Base-by-base conservation (phyloP, 2,797 vertebrate genomes). In the Eidolon dupreanum region DNA sequence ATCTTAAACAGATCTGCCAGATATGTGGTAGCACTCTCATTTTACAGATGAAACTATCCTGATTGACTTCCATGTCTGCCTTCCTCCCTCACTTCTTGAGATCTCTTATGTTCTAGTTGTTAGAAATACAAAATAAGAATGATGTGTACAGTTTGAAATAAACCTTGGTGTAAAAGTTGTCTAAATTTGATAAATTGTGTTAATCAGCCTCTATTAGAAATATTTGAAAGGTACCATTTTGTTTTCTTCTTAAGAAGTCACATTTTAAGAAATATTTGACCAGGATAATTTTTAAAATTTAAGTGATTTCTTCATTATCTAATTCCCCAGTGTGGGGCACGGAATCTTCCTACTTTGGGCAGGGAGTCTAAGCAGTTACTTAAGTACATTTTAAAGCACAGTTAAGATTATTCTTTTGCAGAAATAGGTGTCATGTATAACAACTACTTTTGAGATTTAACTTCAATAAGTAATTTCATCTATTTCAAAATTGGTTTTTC, bases 311-410 rank as follows among this genome's bases (percentile, higher is more conserved):
- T 77, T 83, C 43, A 59, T 16, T 74, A 28, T 55, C 46, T 61
- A 26, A 1, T 88, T 75, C 17, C 53, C 31, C 68, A 68, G 15
- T 88, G 66, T 51, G n/a, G 84, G 28, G 63, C 43, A 8, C 6
- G 43, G 66, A 71, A 61, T 74, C n/a, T 90, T 88, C 46, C 65
- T 93, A 6, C 33, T 68, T 92, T 43, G 53, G 22, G 13, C 13
- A 12, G 46, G 12, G 13, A 10, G 92, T 94, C 59, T 83, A 65
- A 75, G 82, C 38, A 92, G 36, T 51, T 93, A 38, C 83, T 97
- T 94, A 78, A 88, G 55, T 85, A 88, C 36, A 92, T 77, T 93
- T 92, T 55, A 88, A 95, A 84, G 22, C 33, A 85, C 12, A 74
- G 31, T 89, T 86, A 88, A 74, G 12, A 51, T 15, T 88, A 83